phyloP scores from a whole-genome alignment of 2,888 invertebrate species.

The Byasa hedistus region DNA sequence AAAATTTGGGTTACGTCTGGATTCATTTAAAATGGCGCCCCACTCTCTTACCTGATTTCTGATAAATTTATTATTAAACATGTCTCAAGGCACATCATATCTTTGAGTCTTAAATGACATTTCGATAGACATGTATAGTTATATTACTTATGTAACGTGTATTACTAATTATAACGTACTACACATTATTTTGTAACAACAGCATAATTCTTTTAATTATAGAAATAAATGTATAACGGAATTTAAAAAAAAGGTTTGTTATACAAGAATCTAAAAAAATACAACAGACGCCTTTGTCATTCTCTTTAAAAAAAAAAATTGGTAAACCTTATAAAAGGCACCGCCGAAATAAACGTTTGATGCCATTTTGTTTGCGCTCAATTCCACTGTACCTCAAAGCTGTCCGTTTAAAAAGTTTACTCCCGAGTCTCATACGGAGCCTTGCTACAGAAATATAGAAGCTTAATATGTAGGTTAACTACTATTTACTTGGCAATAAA shows the following conservation, averaged over 20 bases:
- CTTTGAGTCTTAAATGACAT: too few species aligned
- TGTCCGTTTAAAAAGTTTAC: neutral
- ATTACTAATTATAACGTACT: too few species aligned
- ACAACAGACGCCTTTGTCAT: neutral
- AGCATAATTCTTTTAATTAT: too few species aligned
- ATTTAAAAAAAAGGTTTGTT: too few species aligned
- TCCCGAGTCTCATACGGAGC: neutral
- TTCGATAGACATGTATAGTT: too few species aligned
- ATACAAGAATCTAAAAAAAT: too few species aligned
- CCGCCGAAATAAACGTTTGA: neutral
- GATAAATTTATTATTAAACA: conserved; percentile 20
- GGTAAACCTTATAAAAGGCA: neutral
- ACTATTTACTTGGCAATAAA: conserved; percentile 18
- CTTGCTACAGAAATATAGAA: conserved; percentile 1
- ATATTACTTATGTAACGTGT: too few species aligned
- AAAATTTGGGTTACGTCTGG: conserved; percentile 5
- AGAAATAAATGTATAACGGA: too few species aligned
- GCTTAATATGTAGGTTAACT: conserved; percentile 13
- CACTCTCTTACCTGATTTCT: neutral
- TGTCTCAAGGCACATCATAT: neutral
- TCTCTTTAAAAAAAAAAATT: neutral
- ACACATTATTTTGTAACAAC: too few species aligned
- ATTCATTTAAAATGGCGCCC: conserved; percentile 16
- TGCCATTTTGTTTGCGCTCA: neutral
- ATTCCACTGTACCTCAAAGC: neutral